A percentile compares a stretch with the other conserved stretches of the same genome.
phyloP scores from a whole-genome alignment of 2,113 vertebrate genomes.

The Colius striatus region DNA sequence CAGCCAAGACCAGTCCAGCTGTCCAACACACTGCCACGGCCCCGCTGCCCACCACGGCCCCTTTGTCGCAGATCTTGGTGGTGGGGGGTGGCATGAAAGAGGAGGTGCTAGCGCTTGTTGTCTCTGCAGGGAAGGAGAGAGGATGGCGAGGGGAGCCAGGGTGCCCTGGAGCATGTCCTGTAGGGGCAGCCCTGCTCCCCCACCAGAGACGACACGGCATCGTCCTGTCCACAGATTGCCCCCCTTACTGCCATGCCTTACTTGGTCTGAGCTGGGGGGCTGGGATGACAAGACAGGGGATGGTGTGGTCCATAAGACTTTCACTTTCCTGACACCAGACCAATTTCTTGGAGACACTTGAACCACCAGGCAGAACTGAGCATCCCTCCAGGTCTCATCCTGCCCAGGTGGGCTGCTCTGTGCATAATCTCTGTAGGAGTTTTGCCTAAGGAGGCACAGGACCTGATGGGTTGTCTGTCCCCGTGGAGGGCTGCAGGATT shows the following conservation, averaged over 20 bases:
- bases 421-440: not conserved
- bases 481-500: not conserved
- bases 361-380: not conserved
- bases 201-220: rapidly evolving
- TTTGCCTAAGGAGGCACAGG: not conserved
- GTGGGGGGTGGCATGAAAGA: conserved; percentile 67
- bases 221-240: rapidly evolving
- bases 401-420: not conserved
- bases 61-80: conserved; percentile 65
- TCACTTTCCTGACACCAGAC: not conserved
- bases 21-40: conserved; percentile 66
- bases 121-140: conserved; percentile 38
- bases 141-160: not conserved
- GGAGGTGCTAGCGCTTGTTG: conserved; percentile 65
- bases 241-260: not conserved
- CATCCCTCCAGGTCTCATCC: not conserved
- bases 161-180: rapidly evolving
- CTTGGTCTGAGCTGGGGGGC: not conserved
- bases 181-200: not conserved
- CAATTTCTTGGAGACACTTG: not conserved
- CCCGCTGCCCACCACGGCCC: conserved; percentile 35
- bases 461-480: not conserved
- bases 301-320: not conserved
- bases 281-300: not conserved
- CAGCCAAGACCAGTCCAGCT: conserved; percentile 66